Evolutionary conservation across 2,888 invertebrate species (phyloP).

Genomic region (Lissocephala sabroskyi): DNA sequence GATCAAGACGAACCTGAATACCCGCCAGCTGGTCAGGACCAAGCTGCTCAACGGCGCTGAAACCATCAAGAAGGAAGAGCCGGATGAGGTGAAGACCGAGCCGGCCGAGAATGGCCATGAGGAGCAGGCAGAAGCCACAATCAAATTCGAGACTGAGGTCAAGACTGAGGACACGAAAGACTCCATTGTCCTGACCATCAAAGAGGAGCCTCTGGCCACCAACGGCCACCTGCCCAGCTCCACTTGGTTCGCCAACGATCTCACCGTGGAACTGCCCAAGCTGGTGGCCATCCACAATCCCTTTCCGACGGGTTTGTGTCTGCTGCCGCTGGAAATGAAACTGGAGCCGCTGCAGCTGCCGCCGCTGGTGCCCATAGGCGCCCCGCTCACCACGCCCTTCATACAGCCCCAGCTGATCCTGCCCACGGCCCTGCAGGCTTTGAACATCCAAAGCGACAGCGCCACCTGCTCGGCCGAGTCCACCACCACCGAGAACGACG

Average conservation of each 20-base stretch:
- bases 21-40: too few species aligned
- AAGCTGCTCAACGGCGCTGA: too few species aligned
- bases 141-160: slow-evolving; percentile 33
- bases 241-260: slow-evolving; percentile 13
- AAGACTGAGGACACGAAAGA: slow-evolving; percentile 8
- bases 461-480: slow-evolving; percentile 44
- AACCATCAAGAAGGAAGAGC: slow-evolving; percentile 17
- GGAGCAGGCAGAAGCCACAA: slow-evolving; percentile 2
- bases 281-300: slow-evolving; percentile 49
- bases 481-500: slow-evolving; percentile 34
- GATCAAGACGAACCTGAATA: slow-evolving; percentile 61
- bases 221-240: slow-evolving; percentile 1
- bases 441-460: slow-evolving; percentile 40
- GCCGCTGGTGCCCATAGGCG: slow-evolving; percentile 51
- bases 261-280: slow-evolving; percentile 36
- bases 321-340: slow-evolving; percentile 34
- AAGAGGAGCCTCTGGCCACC: neutral
- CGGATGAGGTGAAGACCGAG: too few species aligned
- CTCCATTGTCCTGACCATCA: neutral
- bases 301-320: slow-evolving; percentile 8
- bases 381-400: slow-evolving; percentile 41
- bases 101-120: too few species aligned
- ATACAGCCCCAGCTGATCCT: slow-evolving; percentile 30
- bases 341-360: slow-evolving; percentile 41
- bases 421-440: slow-evolving; percentile 41